Evolutionary conservation across 2,888 invertebrate genomes (phyloP), one percentile per base, ranked within the genome.

Genomic region (Caenorhabditis japonica): DNA sequence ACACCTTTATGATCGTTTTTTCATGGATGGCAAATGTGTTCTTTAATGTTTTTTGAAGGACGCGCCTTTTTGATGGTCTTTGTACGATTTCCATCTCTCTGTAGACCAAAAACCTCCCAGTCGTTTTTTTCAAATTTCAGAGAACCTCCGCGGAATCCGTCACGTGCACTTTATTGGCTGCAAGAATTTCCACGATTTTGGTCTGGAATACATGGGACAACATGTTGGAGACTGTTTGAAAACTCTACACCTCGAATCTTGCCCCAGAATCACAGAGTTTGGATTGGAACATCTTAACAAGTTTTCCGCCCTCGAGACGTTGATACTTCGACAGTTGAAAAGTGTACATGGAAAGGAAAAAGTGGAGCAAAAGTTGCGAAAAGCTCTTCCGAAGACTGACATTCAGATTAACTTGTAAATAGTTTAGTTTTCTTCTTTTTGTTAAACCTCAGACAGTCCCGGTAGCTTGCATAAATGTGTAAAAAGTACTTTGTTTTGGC

Each of bases 111-210:
- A 38, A 19, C 15, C 12, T 19, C 12, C 44, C 25, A 44, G 3
- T 23, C 19, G 10, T 23, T 44, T 19, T 8, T 44, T 23, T 17
- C 12, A 8, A 2, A 41, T 59, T 76, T 43, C 53, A 75, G 78
- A 75, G 25, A 61, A 62, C 46, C 71, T 83, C 5, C 36, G 59
- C 3, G 71, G 49, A 12, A 77, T 83, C 47, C 36, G 59, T 19
- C 64, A 76, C 27, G 81, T 78, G 7, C 64, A 72, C 19, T 79
- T 82, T 49, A 61, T 80, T 8, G 64, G 76, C 10, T 83, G 83
- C 77, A 82, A 81, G 60, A 78, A 78, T 30, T 49, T 84, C 19
- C 81, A 84, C 41, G 84, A 84, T 49, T 81, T 79, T 25, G 84
- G 82, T 5, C 51, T 84, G 25, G 78, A 83, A 46, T 75, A 73